Base-by-base conservation (phyloP, 2,888 invertebrate genomes). In the Synanthedon andrenaeformis region DNA sequence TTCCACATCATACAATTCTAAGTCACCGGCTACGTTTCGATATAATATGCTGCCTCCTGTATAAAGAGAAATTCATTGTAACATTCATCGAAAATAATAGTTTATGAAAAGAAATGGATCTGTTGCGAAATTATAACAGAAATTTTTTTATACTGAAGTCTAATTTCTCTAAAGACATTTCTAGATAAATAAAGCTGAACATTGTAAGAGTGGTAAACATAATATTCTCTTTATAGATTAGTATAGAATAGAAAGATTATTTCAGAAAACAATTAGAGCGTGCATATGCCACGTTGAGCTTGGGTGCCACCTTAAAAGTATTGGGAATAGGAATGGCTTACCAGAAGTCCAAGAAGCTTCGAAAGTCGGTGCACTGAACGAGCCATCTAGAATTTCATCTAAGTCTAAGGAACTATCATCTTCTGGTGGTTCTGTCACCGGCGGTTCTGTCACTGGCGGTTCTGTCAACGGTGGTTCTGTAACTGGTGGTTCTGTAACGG, bases 261-360 rank as follows among this genome's bases (percentile, higher is more conserved):
- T 35, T 35, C 35, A 35, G 10, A 0, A 35, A 35, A 35, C 10
- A 35, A 35, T 8, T 35, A 3, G 6, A 35, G 3, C 35, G 2
- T 35, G 10, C 35, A 35, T 35, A 10, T 35, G 35, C 35, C 35
- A 35, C 10, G 35, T 35, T 35, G 23, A 23, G 4, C 23, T 23
- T 23, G 5, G 23, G 23, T 23, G 23, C 1, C 10, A 35, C 10
- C 8, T 35, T 35, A 8, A 35, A 35, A 35, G 28, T 45, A 13
- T 14, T 14, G 4, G 45, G 45, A 14, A 45, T 45, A 45, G 13
- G 14, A 14, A 12, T 14, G 45, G 10, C 73, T 75, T 81, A 94
- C 94, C 94, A 73, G 92, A 90, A 55, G 93, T 87, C 95, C 96
- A 96, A 51, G 92, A 91, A 53, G 92, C 95, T 76, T 95, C 95